A percentile compares a stretch with the other conserved stretches of the same genome.
Evolutionary conservation across 37 sponge, comb jelly and placozoan species (phyloP).

Genomic region (Aplysina aerophoba): DNA sequence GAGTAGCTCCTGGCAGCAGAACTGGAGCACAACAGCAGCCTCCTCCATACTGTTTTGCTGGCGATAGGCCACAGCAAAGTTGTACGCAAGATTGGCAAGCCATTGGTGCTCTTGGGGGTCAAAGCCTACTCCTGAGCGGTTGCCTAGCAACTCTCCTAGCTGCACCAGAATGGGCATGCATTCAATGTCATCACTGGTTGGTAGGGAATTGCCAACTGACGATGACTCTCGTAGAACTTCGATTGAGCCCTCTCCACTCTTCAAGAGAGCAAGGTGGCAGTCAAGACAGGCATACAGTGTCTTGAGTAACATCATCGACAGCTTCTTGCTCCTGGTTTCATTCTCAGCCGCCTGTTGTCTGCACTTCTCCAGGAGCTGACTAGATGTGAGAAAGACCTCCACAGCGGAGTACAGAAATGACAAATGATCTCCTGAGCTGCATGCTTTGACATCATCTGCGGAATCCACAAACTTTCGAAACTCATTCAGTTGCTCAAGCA

Average conservation of each 20-base stretch:
- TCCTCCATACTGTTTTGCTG: not conserved
- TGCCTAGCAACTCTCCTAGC: not conserved
- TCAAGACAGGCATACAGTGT: conserved; percentile 22
- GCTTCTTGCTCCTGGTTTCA: not conserved
- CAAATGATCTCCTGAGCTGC: not conserved
- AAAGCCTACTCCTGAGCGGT: not conserved
- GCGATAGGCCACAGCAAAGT: conserved; percentile 1
- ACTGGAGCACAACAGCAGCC: conserved; percentile 14
- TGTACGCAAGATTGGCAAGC: conserved; percentile 2
- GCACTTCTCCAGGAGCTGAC: not conserved
- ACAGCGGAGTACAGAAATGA: not conserved
- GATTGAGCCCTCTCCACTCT: not conserved
- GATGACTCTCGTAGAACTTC: not conserved
- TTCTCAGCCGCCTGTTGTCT: not conserved
- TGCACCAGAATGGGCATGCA: not conserved
- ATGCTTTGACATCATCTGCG: not conserved
- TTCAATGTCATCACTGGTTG: not conserved
- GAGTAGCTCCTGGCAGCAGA: not conserved
- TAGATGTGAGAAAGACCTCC: not conserved
- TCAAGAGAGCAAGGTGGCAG: not conserved
- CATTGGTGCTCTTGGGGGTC: conserved; percentile 4
- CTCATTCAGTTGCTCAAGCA: conserved; percentile 23
- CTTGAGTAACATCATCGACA: not conserved
- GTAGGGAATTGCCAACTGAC: not conserved
- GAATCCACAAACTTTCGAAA: not conserved